These are phyloP conservation scores for Martes martes DNA, from an alignment of 2,113 vertebrate genomes.

Conservation along the genomic window DNA sequence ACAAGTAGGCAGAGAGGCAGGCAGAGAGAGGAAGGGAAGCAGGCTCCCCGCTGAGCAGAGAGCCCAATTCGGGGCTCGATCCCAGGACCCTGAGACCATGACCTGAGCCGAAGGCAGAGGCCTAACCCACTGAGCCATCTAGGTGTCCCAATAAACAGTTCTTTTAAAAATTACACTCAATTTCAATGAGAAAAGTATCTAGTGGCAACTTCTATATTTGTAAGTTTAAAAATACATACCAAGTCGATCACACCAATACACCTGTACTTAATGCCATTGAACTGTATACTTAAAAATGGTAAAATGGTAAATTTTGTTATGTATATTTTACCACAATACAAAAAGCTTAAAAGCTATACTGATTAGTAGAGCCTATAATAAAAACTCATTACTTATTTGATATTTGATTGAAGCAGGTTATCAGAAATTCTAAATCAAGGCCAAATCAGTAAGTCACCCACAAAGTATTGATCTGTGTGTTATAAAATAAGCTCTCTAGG, in stretches of 20 bases:
- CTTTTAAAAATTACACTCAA: background rate
- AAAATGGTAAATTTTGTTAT: background rate
- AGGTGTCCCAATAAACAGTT: too few relatives aligned
- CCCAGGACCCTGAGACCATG: too few relatives aligned
- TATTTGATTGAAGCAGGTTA: background rate
- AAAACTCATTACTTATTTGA: background rate
- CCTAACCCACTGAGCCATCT: too few relatives aligned
- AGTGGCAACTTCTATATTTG: background rate
- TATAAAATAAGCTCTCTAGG: background rate
- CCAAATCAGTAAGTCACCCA: background rate
- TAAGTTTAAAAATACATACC: background rate
- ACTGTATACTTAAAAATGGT: background rate
- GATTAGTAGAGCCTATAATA: background rate
- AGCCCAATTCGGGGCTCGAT: too few relatives aligned
- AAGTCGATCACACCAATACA: background rate
- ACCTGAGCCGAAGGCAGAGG: too few relatives aligned
- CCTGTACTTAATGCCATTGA: background rate
- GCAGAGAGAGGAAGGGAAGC: too few relatives aligned
- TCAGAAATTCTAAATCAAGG: background rate
- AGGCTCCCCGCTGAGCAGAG: too few relatives aligned
- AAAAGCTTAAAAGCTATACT: background rate
- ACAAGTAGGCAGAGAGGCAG: too few relatives aligned
- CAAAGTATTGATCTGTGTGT: background rate
- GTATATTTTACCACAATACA: background rate
- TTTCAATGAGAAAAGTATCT: background rate